Base-by-base conservation (phyloP, 1,140 invertebrate genomes). In the Brachionus asplanchnoidis region DNA sequence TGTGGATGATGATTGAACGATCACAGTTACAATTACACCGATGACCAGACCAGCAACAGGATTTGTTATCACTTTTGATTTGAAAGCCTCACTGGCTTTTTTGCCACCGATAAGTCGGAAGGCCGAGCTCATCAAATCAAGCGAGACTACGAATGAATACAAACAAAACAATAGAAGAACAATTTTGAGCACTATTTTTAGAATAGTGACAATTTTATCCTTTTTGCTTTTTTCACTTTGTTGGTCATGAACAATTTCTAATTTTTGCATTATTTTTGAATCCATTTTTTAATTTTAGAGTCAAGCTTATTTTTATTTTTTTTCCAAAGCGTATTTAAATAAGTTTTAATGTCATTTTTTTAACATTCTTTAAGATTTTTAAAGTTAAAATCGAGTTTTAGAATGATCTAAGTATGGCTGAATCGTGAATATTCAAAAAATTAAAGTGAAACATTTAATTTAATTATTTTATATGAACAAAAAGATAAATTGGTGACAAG, bases 1-100 rank as follows among this genome's bases (percentile, higher is more conserved):
- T 1, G 92, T 93, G 3, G 92, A 92, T n/a, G 91, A 92, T 86
- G 91, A 92, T 87, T 93, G 92, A 7, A 93, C 90, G 2, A 93
- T 86, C 0, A 93, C 92, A 0, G 92, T 93, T 3, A 91, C 90
- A 84, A 93, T 86, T 66, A 93, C 90, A 12, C 92, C 92, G 65
- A 93, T 90, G 90, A 93, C 92, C 66, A 92, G 88, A 0, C 90
- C 90, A 9, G 88, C 90, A 23, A 93, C 88, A 4, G 92, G 92
- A 87, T 93, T 93, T 26, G 87, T 53, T 9, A 92, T 85, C 6
- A 42, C 60, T 2, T 68, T 42, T 68, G 53, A 56, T 12, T 84
- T 44, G 20, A 68, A 84, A 20, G 60, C 60, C 68, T 68, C 42
- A 50, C 20, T 68, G 11, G 60, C 79, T 4, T 46, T 28, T 84